Base-by-base conservation (phyloP, 1,140 invertebrate species). In the Drosophila parabipectinata region DNA sequence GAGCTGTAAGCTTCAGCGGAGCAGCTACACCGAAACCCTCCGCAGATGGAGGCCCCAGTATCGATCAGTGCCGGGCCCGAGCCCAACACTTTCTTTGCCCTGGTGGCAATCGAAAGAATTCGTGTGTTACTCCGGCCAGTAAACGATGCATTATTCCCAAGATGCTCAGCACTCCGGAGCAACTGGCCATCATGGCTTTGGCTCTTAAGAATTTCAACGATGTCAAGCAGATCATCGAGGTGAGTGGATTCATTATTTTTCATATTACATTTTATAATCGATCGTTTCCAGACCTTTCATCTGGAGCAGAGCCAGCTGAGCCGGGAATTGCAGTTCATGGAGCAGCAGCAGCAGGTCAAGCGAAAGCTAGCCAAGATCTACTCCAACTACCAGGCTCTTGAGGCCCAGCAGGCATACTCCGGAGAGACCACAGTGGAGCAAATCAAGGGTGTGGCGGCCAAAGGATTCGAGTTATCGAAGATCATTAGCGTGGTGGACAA, bases 261-360 rank as follows among this genome's bases (percentile, higher is more conserved):
- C n/a, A n/a, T 14, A 14, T 41, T 14, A 41, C 3, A 0, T 15
- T 18, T 41, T 41, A 7, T n/a, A 8, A 52, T 12, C 4, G 15
- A 18, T 39, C 2, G 12, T 3, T 6, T 0, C 14, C 74, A 93
- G 93, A 93, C 92, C 15, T 93, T 93, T 58, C 83, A 92, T 52
- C 61, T 93, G 41, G 68, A 93, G 64, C 75, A 93, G 7, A 91
- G 87, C 10, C 60, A 83, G 55, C 30, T 93, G 0, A 91, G 90
- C n/a, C 69, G 88, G 9, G 92, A 93, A 67, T 77, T 93, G 4
- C 59, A 88, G 15, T 93, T 92, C 54, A 90, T 92, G 51, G 92
- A 93, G 75, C 91, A 92, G 63, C 77, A 93, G 30, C 81, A 91
- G 34, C 73, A 91, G 3, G 83, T 93, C 7, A 92, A 91, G 58